Evolutionary conservation across 2,113 vertebrate genomes (phyloP), one percentile per base, ranked within the genome.

Genomic region (Crotalus helleri): DNA sequence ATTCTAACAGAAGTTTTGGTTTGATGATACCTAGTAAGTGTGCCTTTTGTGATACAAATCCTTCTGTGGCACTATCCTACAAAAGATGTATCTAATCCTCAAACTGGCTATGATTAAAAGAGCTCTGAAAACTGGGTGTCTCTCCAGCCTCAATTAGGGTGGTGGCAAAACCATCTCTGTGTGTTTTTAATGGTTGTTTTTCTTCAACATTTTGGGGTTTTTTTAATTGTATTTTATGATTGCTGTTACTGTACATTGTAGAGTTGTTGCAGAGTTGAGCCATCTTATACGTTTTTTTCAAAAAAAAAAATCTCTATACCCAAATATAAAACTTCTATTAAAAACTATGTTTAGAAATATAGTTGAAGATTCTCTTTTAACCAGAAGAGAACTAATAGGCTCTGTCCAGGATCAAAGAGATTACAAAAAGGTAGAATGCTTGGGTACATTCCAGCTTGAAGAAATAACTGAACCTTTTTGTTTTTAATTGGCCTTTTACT

Each of bases 401-500:
- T 96, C 92, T 94, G 92, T 91, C 93, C 1, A 0, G 64, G 95
- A 94, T 95, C 94, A 96, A 94, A 93, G 91, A 91, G 94, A 44
- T 81, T 93, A 61, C 2, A 86, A 95, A 96, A 94, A 93, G 91
- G 87, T 89, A 88, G 93, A 90, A 92, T 91, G 93, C 93, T 94
- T 10, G 95, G 92, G 74, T 89, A 85, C 0, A 0, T 69, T 86
- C 88, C 91, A 88, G 93, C 90, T 95, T 88, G 85, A 96, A 93
- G 94, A 95, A 96, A 92, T 92, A 89, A 81, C 33, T 49, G 91
- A 93, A 94, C 74, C 94, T 94, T 49, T 57, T 49, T 89, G 54
- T 91, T 81, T 91, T 54, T 9, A 92, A 53, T 90, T 39, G 93
- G 94, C 91, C 94, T 96, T 96, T 96, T 92, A 90, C 92, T 94